Percentiles rank a stretch among this genome's conserved stretches.
Evolutionary conservation across 1,140 invertebrate genomes (phyloP).

Genomic region (Gonatopus flavifemur): DNA sequence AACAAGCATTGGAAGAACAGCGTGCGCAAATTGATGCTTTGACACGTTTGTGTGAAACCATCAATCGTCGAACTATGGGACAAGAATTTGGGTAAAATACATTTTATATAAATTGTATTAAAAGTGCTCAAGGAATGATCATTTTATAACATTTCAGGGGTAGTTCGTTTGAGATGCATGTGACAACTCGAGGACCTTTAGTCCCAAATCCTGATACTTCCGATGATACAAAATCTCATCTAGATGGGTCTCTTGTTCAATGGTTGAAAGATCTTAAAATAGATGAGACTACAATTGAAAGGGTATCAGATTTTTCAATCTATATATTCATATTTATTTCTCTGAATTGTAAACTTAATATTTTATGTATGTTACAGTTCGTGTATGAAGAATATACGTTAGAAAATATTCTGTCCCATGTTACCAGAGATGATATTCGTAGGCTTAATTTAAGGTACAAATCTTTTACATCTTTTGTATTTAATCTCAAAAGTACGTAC

Average conservation of each 20-base stretch:
- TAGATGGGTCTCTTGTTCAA: conserved; percentile 58
- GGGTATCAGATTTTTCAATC: conserved; percentile 40
- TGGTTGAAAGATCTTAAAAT: conserved; percentile 65
- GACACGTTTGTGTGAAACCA: conserved; percentile 52
- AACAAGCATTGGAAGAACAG: conserved; percentile 72
- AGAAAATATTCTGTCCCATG: conserved; percentile 73
- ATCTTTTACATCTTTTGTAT: conserved; percentile 1
- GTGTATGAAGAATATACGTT: conserved; percentile 76
- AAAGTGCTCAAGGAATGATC: conserved; percentile 5
- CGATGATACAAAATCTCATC: conserved; percentile 19
- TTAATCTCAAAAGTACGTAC: background rate
- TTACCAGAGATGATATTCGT: conserved; percentile 76
- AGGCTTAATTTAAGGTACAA: conserved; percentile 70
- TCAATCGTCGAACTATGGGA: conserved; percentile 38
- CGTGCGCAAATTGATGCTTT: conserved; percentile 60
- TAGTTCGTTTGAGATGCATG: conserved; percentile 19
- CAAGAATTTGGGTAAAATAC: conserved; percentile 40
- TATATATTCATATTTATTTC: conserved; percentile 1
- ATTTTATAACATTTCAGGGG: background rate
- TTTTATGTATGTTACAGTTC: conserved; percentile 61
- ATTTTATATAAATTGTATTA: conserved; percentile 5
- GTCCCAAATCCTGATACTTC: no score
- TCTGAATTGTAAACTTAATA: conserved; percentile 16
- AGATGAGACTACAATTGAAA: conserved; percentile 62
- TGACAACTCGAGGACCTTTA: no score